Conservation (phyloP, 2,797 vertebrate genomes). For the Pempheris klunzingeri region DNA sequence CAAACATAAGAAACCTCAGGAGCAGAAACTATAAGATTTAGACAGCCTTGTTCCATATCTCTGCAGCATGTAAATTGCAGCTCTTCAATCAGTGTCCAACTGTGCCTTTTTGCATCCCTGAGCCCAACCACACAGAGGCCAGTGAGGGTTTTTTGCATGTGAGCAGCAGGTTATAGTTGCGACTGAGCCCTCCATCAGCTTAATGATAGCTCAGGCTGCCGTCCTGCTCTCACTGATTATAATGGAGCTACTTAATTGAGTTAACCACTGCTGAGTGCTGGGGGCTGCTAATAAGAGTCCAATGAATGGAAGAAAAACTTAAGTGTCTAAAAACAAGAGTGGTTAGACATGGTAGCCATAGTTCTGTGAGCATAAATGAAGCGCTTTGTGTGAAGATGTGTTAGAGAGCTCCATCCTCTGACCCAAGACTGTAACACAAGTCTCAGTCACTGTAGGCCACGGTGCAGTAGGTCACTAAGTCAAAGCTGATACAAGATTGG, state of each 20-base stretch:
- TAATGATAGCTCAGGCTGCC: constrained; percentile 34
- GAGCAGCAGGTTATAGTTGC: constrained; percentile 58
- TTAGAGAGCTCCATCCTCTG: background rate
- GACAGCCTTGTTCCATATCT: constrained; percentile 45
- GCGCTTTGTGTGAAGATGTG: background rate
- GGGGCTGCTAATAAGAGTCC: constrained; percentile 48
- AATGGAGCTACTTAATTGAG: constrained; percentile 62
- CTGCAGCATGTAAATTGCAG: constrained; percentile 68
- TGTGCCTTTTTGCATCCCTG: constrained; percentile 46
- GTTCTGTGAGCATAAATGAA: constrained; percentile 12
- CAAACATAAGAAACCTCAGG: constrained; percentile 26
- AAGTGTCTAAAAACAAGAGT: constrained; percentile 40
- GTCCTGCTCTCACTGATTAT: constrained; percentile 47
- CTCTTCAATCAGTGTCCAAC: constrained; percentile 73
- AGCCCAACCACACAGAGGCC: constrained; percentile 39
- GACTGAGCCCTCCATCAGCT: constrained; percentile 42
- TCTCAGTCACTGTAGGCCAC: background rate
- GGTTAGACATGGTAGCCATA: constrained; percentile 3
- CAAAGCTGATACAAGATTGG: background rate
- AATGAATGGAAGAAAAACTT: constrained; percentile 49
- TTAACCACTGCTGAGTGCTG: constrained; percentile 56
- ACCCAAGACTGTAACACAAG: background rate
- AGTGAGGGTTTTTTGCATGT: constrained; percentile 46
- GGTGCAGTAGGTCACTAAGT: background rate
- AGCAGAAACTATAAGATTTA: constrained; percentile 46